Evolutionary conservation across 1,140 invertebrate genomes (phyloP), one percentile per base, ranked within the genome.

Genomic region (Meloidogyne floridensis): DNA sequence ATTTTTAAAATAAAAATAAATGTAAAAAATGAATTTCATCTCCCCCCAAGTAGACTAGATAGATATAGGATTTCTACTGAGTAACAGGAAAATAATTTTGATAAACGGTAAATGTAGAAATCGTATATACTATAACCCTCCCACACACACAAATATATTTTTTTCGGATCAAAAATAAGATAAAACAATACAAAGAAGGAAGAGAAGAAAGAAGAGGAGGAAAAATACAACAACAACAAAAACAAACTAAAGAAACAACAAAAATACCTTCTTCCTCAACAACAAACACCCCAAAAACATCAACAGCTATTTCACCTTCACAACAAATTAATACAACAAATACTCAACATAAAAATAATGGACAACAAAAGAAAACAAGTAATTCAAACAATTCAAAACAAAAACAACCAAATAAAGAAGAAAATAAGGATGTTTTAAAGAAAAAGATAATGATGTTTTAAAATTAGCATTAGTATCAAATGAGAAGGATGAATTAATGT

Each of bases 401-500:
- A 65, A n/a, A 65, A 65, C 32, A 32, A 32, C 6, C 7, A 65
- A 65, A 65, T 65, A 47, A 47, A 47, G 15, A n/a, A 65, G 59
- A 65, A 65, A n/a, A 65, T n/a, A 65, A 15, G 6, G 59, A 65
- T 65, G 59, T 65, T 65, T 65, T 65, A 32, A 20, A 65, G 59
- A 65, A 6, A n/a, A 6, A 5, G 59, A 65, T n/a, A 65, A 15
- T 7, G 59, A 65, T 65, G 59, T 65, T 65, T 65, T 65, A 65
- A 65, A 65, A 65, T 65, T 65, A 65, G 59, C 59, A 65, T 65
- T 65, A 65, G 59, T 65, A 6, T 65, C 59, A 65, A 65, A 65
- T 65, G 59, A 65, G n/a, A 65, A 65, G n/a, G n/a, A 65, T 65
- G 59, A 65, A 65, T 65, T 65, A 65, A 65, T 65, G 59, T 65